A percentile compares a stretch with the other conserved stretches of the same genome.
Evolutionary conservation across 1,140 invertebrate species (phyloP).

Genomic region (Heliothis virescens): DNA sequence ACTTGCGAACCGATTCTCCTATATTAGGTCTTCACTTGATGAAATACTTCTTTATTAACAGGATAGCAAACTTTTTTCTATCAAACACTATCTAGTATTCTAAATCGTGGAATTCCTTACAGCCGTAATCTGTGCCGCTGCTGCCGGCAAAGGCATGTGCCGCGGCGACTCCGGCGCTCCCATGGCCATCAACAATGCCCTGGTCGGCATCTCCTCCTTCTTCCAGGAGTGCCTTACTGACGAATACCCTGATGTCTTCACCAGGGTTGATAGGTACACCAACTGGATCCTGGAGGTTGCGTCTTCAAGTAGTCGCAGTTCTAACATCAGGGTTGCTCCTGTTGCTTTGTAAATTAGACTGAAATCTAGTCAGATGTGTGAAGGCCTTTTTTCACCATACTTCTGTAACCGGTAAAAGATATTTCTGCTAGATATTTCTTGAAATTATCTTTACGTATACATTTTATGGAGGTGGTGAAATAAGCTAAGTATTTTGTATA

Average conservation of each 20-base stretch:
- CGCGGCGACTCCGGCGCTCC: slow-evolving; percentile 71
- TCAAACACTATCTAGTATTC: too few species aligned
- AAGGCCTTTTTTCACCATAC: too few species aligned
- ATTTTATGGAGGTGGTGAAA: background rate
- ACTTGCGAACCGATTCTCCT: too few species aligned
- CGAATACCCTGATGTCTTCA: slow-evolving; percentile 68
- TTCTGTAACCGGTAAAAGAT: too few species aligned
- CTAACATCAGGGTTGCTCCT: background rate
- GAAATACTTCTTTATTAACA: too few species aligned
- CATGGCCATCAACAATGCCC: slow-evolving; percentile 60
- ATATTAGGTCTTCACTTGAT: too few species aligned
- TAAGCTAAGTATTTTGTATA: background rate
- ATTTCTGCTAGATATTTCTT: too few species aligned
- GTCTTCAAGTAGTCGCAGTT: background rate
- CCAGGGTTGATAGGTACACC: slow-evolving; percentile 65
- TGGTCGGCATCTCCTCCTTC: slow-evolving; percentile 66
- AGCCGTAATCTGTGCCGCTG: slow-evolving; percentile 67
- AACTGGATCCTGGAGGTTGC: slow-evolving; percentile 65
- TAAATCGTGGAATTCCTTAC: slow-evolving; percentile 20
- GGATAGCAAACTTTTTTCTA: too few species aligned
- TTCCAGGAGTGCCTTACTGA: slow-evolving; percentile 59
- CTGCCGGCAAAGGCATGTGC: slow-evolving; percentile 60
- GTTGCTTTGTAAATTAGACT: background rate
- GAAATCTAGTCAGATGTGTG: background rate
- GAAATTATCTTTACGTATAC: too few species aligned